A percentile compares a stretch with the other conserved stretches of the same genome.
Conservation (phyloP, 2,113 vertebrate genomes). For the Sinocyclocheilus anshuiensis region DNA sequence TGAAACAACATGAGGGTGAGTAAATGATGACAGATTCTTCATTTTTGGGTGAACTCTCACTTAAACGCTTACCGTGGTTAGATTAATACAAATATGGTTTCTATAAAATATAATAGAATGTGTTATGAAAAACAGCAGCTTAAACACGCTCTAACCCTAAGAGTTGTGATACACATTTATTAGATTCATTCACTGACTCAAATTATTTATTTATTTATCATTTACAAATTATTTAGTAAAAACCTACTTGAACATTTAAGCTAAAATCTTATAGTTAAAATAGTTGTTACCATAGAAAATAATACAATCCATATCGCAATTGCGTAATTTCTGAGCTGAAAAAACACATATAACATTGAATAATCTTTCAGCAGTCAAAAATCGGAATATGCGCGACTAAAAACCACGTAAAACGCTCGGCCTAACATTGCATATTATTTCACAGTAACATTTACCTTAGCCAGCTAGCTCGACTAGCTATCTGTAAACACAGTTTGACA, state of each 20-base stretch:
- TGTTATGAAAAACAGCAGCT: background rate
- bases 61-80: background rate
- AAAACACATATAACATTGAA: background rate
- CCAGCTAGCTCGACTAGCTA: slow-evolving; percentile 30
- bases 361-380: background rate
- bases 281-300: background rate
- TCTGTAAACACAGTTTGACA: background rate
- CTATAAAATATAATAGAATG: background rate
- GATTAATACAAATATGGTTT: background rate
- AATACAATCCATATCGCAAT: background rate
- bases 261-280: background rate
- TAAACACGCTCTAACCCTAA: background rate
- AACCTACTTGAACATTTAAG: background rate
- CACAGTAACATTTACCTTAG: background rate
- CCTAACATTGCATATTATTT: background rate
- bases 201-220: too few species aligned
- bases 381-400: too few species aligned
- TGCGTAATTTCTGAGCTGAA: background rate
- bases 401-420: background rate
- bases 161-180: background rate
- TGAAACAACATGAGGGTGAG: background rate
- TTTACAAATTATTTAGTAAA: background rate
- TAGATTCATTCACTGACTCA: background rate
- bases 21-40: background rate
- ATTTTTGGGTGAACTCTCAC: background rate